Percentiles rank a stretch among this genome's conserved stretches.
These are phyloP conservation scores for Xestia xanthographa DNA, from an alignment of 2,888 invertebrate genomes.

Conservation along the genomic window DNA sequence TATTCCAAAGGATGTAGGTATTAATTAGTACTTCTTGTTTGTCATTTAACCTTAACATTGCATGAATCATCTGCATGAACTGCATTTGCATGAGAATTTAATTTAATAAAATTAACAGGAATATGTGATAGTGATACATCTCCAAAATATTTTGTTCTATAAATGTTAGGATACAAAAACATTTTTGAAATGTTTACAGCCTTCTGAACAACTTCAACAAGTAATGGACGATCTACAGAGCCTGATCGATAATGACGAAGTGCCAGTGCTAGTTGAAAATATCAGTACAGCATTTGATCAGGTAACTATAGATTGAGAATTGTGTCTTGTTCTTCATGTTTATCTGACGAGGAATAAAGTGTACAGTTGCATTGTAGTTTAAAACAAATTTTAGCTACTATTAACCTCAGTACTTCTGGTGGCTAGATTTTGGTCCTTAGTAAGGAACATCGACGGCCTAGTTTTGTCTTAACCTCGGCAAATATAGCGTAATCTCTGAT, in stretches of 20 bases:
- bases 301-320: conserved; percentile 67
- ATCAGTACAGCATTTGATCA: conserved; percentile 78
- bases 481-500: too few relatives aligned
- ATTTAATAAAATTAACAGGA: conserved; percentile 10
- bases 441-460: not conserved
- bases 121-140: not conserved
- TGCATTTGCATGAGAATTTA: conserved; percentile 19
- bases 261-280: conserved; percentile 72
- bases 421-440: not conserved
- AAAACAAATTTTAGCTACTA: not conserved
- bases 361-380: not conserved
- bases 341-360: not conserved
- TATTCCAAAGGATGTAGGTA: conserved; percentile 4
- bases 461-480: not conserved
- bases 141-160: too few relatives aligned
- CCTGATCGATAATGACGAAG: conserved; percentile 73
- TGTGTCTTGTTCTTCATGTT: not conserved
- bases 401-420: not conserved
- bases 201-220: conserved; percentile 79
- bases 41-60: conserved; percentile 26
- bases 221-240: conserved; percentile 78
- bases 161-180: not conserved
- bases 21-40: not conserved
- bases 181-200: conserved; percentile 69
- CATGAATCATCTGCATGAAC: conserved; percentile 41